Evolutionary conservation across 2,113 vertebrate genomes (phyloP), one percentile per base, ranked within the genome.

Genomic region (Chrysemys picta): DNA sequence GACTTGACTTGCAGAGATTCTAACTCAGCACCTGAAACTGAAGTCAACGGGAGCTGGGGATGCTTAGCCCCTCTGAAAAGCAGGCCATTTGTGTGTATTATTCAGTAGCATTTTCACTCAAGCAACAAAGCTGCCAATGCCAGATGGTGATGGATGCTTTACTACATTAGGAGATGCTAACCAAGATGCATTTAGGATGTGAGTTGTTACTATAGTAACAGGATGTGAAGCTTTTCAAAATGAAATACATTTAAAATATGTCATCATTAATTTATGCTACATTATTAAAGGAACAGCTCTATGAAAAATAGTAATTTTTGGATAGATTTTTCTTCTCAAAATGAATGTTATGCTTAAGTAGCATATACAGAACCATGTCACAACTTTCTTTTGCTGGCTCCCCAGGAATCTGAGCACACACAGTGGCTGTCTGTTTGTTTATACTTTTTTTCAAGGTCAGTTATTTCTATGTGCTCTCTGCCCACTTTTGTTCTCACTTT

Each of bases 151-250:
- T 97, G 69, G 84, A 96, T 95, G 38, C 80, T 93, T 95, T 96
- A 87, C 85, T 95, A 88, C 56, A 89, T 72, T 87, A 62, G n/a
- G 24, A 80, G 88, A 94, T n/a, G 35, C 93, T 96, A 95, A 97
- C 91, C 94, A 97, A 95, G 88, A 86, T 79, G 62, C 72, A 87
- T 96, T 95, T 54, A 95, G 84, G 87, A 96, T 97, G 94, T 76
- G 76, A 97, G 97, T 72, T 82, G 95, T 98, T 97, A 54, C 97
- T 93, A 95, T 97, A 97, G 96, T 93, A 93, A 98, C 97, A 90
- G 87, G 91, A 97, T 91, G 95, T 92, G 94, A 91, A 88, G 88
- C 84, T 90, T 89, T 85, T 97, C 31, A 4, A 53, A 95, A 97
- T 94, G 80, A 96, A 94, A 93, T 90, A 84, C 92, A 88, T 95